A percentile compares a stretch with the other conserved stretches of the same genome.
These are phyloP conservation scores for Datnioides undecimradiatus DNA, from an alignment of 2,113 vertebrate species.

Conservation along the genomic window DNA sequence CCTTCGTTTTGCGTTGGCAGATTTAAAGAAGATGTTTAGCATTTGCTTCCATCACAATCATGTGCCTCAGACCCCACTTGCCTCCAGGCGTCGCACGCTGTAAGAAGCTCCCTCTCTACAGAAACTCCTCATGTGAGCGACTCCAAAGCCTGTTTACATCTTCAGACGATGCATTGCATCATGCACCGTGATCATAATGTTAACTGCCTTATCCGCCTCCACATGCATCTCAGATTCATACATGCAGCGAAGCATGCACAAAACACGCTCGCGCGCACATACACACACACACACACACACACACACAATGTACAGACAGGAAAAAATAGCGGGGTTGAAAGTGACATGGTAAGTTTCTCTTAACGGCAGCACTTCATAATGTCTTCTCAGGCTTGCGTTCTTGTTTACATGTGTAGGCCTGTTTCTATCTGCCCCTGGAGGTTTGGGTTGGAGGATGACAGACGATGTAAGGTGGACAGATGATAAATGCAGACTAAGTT, in stretches of 20 bases:
- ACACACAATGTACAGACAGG: not conserved
- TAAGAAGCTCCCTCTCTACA: conserved; percentile 21
- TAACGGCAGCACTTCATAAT: conserved; percentile 1
- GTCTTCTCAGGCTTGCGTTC: conserved; percentile 22
- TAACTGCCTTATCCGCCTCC: conserved; percentile 56
- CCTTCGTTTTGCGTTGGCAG: conserved; percentile 15
- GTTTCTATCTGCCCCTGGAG: conserved; percentile 20
- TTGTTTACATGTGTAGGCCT: conserved; percentile 37
- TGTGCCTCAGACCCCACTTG: not conserved
- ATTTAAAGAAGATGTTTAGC: conserved; percentile 14
- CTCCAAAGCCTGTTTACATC: conserved; percentile 66
- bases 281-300: not conserved
- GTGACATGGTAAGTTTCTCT: conserved; percentile 6
- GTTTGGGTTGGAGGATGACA: conserved; percentile 27
- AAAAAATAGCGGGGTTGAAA: not conserved
- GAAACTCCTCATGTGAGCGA: conserved; percentile 27
- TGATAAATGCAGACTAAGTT: conserved; percentile 56
- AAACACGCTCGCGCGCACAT: not conserved
- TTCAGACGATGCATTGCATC: conserved; percentile 69
- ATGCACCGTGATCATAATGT: conserved; percentile 49
- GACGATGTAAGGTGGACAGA: conserved; percentile 57
- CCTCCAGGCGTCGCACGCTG: conserved; percentile 8
- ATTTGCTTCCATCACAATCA: conserved; percentile 1
- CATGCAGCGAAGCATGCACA: not conserved
- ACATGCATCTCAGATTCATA: conserved; percentile 48